phyloP scores from a whole-genome alignment of 2,113 vertebrate species.

The Charina bottae region DNA sequence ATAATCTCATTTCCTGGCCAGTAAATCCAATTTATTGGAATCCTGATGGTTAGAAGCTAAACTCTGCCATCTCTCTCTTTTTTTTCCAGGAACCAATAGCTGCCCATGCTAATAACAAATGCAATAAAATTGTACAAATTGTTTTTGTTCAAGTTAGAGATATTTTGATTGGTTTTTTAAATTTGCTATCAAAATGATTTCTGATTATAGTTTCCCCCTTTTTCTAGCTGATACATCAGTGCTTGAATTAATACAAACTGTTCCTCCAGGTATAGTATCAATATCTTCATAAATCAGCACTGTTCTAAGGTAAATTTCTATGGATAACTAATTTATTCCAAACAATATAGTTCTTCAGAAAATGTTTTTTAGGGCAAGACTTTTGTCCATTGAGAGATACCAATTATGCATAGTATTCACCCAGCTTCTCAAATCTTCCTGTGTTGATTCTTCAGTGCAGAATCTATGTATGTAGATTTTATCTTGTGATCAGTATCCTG shows the following conservation, averaged over 20 bases:
- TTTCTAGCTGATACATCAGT: conserved; percentile 84
- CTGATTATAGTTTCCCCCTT: conserved; percentile 45
- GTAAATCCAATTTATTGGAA: background rate
- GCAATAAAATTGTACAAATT: conserved; percentile 5
- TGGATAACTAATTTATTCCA: background rate
- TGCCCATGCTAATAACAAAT: background rate
- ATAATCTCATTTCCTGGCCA: conserved; percentile 4
- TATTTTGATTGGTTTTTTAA: background rate
- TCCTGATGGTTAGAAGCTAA: conserved; percentile 9
- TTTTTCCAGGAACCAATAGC: background rate
- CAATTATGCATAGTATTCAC: background rate
- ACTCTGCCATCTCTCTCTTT: background rate
- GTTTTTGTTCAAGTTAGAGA: background rate
- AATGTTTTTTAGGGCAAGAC: background rate
- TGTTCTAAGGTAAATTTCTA: background rate
- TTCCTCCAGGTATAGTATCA: conserved; percentile 82
- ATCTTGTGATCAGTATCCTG: background rate
- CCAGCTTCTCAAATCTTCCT: background rate
- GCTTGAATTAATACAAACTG: conserved; percentile 88
- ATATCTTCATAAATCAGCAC: conserved; percentile 10
- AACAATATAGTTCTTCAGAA: background rate
- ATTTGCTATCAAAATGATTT: conserved; percentile 3
- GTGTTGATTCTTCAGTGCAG: background rate
- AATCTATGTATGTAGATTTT: background rate
- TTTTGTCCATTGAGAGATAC: background rate